Base-by-base conservation (phyloP, 2,888 invertebrate genomes). In the Ryuthela nishihirai region DNA sequence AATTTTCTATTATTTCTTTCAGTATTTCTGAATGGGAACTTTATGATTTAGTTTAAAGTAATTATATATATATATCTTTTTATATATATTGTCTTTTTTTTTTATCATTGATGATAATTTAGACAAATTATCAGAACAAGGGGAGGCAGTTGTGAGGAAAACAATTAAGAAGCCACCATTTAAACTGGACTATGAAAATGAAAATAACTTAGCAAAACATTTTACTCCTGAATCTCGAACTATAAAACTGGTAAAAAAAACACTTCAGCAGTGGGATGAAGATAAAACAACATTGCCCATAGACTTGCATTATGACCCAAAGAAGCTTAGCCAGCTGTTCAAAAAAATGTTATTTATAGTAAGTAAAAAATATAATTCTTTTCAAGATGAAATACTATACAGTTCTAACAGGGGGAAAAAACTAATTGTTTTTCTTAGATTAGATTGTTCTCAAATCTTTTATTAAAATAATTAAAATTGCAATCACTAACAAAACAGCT, bases 261-360 rank as follows among this genome's bases (percentile, higher is more conserved):
- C 72, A 10, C 62, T 73, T 23, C 70, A 67, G 23, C 70, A 70
- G 58, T 70, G 72, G 66, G 70, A 68, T 43, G 70, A 69, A 55
- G 65, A 68, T 12, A 65, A 66, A 55, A 70, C 70, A 21, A 70
- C 70, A 0, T 64, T 73, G 15, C 73, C 73, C 0, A 69, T 70
- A 55, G 71, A 72, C 60, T 65, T 72, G 40, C 72, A 73, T 50
- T 72, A 70, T 54, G 70, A 72, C 42, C 68, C 67, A 2, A 70
- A 72, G 34, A 68, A 69, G 29, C 62, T 73, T 12, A 68, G 71
- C 55, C 59, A 67, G 21, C 64, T 72, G 10, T 72, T 72, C 62
- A 47, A 62, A 35, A 67, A 69, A 29, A 67, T 68, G 18, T 67
- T 65, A 42, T 50, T 71, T 24, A 68, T 70, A 71, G 72, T 72